These are phyloP conservation scores for Nyctibius grandis DNA, from an alignment of 2,797 vertebrate species.

Conservation along the genomic window DNA sequence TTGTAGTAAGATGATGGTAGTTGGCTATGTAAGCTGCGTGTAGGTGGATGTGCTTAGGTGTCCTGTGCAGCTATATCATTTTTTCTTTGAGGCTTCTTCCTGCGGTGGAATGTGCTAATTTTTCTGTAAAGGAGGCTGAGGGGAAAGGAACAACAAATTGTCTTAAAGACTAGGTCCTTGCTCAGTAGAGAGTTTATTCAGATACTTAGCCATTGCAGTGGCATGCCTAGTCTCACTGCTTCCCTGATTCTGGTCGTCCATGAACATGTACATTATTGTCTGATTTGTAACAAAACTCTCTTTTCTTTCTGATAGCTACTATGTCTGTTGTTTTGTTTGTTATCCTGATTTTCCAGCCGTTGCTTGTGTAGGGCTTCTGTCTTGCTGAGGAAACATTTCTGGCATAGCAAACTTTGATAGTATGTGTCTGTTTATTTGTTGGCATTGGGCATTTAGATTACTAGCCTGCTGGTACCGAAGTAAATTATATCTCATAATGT, in stretches of 20 bases:
- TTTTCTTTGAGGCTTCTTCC: background rate
- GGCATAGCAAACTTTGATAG: background rate
- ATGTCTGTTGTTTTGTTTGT: background rate
- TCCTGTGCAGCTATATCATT: background rate
- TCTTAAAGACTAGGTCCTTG: background rate
- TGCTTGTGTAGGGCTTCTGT: background rate
- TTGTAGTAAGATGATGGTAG: background rate
- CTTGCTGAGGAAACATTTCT: background rate
- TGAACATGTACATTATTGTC: accelerated
- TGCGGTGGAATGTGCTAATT: background rate
- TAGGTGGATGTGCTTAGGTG: background rate
- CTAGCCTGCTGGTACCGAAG: background rate
- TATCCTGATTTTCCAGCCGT: background rate
- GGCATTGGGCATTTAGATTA: background rate
- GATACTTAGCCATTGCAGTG: background rate
- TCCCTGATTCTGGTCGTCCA: background rate
- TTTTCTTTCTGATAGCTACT: background rate
- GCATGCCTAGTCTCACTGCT: background rate
- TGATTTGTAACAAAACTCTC: background rate
- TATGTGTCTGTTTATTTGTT: background rate
- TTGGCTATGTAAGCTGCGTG: background rate
- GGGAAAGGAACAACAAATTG: background rate
- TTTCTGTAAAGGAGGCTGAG: background rate
- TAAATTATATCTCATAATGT: background rate
- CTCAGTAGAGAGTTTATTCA: background rate